Evolutionary conservation across 2,888 invertebrate genomes (phyloP), one percentile per base, ranked within the genome.

Genomic region (Troilus luridus): DNA sequence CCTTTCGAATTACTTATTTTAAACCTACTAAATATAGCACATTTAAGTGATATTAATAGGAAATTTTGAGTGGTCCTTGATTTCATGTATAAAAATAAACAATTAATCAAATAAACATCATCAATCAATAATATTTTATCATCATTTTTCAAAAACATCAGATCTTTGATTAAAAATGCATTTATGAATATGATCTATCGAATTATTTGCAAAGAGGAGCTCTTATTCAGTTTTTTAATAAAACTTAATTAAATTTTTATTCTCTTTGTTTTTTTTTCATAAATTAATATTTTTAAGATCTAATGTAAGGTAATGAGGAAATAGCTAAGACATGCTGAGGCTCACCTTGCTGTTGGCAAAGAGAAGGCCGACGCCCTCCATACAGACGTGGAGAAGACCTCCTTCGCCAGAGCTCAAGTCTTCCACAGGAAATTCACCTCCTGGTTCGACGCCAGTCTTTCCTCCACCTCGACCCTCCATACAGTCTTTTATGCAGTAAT

Each of bases 271-370:
- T 85, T 85, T 81, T 54, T 85, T 85, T 85, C 56, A 85, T 58
- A 85, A 85, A 85, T 85, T n/a, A 77, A 77, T 85, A 41, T 85
- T 85, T 85, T 56, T 85, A 85, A 85, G 85, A 85, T 85, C 85
- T 85, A 85, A 85, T 85, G 85, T 85, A 85, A 85, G 85, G 85
- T 85, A 85, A 85, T 58, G 56, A 85, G 81, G 21, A 88, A 81
- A 92, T 91, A 67, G 59, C 21, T 56, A 72, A 24, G 72, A 90
- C 90, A 90, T 90, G 90, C 90, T 24, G 58, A 59, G 59, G 67
- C 88, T 88, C 91, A 99, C 99, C 98, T 99, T 99, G 97, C 99
- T 99, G 95, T 99, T 98, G 93, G 98, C 99, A 95, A 99, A 99
- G 94, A 99, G 97, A 93, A 99, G 97, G 93, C 99, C 99, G 94